Conservation (phyloP, 2,797 vertebrate species). For the Pterois miles region DNA sequence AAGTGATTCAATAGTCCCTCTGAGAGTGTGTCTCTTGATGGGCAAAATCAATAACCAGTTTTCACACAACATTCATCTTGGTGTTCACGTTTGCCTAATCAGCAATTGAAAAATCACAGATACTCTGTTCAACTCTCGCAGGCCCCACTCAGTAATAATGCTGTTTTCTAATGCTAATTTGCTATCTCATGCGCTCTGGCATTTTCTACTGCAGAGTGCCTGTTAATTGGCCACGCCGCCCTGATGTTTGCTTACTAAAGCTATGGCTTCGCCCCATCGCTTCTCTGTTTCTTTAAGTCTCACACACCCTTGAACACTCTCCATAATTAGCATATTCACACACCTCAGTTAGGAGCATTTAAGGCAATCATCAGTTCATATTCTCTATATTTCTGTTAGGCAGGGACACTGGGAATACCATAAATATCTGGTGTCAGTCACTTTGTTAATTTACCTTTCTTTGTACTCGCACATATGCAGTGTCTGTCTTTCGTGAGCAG, state of each 20-base stretch:
- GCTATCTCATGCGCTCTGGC: conserved; percentile 50
- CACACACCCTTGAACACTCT: conserved; percentile 17
- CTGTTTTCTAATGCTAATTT: conserved; percentile 61
- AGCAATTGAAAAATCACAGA: conserved; percentile 64
- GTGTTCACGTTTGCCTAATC: conserved; percentile 76
- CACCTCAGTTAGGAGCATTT: background rate
- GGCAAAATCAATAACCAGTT: conserved; percentile 76
- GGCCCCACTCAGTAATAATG: conserved; percentile 45
- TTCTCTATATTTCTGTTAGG: conserved; percentile 9
- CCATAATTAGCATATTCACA: conserved; percentile 23
- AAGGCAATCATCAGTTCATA: background rate
- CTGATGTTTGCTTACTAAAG: conserved; percentile 59
- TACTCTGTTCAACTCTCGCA: conserved; percentile 41
- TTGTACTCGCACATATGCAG: background rate
- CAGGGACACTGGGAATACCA: background rate
- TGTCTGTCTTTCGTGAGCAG: background rate
- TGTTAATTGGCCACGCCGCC: conserved; percentile 50
- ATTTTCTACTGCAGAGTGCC: conserved; percentile 45
- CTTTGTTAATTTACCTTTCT: background rate
- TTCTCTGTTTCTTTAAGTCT: conserved; percentile 32
- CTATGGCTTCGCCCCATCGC: conserved; percentile 15
- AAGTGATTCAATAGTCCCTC: conserved; percentile 69
- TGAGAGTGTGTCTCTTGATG: conserved; percentile 64
- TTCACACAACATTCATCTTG: conserved; percentile 74
- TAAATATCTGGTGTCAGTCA: background rate